A percentile compares a stretch with the other conserved stretches of the same genome.
phyloP scores from a whole-genome alignment of 2,113 vertebrate species.

The Trinectes maculatus region DNA sequence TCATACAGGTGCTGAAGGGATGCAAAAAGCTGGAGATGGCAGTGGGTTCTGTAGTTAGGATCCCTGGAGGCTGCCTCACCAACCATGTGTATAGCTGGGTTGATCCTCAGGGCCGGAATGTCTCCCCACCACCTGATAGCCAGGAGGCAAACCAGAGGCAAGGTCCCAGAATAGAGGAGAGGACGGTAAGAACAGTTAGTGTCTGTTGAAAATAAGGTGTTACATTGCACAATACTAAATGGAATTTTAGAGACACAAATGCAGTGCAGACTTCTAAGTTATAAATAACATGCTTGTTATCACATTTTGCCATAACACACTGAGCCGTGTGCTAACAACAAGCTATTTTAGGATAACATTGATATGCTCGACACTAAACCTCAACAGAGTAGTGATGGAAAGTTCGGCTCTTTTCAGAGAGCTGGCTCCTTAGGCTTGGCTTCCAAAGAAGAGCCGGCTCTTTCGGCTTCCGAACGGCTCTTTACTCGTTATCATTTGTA shows the following conservation, averaged over 20 bases:
- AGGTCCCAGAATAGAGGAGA: conserved; percentile 85
- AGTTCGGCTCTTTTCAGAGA: too few species aligned
- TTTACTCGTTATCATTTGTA: too few species aligned
- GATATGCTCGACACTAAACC: too few species aligned
- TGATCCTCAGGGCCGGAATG: conserved; percentile 90
- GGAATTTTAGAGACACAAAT: not conserved
- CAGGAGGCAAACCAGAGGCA: conserved; percentile 74
- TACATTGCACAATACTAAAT: not conserved
- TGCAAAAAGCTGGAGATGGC: conserved; percentile 90
- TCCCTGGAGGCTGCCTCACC: conserved; percentile 89
- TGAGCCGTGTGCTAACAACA: too few species aligned
- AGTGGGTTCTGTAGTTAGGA: conserved; percentile 88
- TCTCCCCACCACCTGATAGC: conserved; percentile 86
- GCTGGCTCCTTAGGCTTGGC: too few species aligned
- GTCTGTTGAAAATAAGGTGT: not conserved
- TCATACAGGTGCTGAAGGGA: conserved; percentile 90
- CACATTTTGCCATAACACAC: too few species aligned
- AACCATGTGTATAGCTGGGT: conserved; percentile 97
- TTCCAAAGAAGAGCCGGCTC: too few species aligned
- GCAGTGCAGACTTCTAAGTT: not conserved
- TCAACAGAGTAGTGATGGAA: too few species aligned
- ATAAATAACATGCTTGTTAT: too few species aligned
- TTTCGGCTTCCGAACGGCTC: too few species aligned
- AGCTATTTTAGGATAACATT: not conserved
- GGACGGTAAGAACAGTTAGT: conserved; percentile 82